Percentiles rank a stretch among this genome's conserved stretches.
These are phyloP conservation scores for Bombus waltoni DNA, from an alignment of 1,140 invertebrate genomes.

Conservation along the genomic window DNA sequence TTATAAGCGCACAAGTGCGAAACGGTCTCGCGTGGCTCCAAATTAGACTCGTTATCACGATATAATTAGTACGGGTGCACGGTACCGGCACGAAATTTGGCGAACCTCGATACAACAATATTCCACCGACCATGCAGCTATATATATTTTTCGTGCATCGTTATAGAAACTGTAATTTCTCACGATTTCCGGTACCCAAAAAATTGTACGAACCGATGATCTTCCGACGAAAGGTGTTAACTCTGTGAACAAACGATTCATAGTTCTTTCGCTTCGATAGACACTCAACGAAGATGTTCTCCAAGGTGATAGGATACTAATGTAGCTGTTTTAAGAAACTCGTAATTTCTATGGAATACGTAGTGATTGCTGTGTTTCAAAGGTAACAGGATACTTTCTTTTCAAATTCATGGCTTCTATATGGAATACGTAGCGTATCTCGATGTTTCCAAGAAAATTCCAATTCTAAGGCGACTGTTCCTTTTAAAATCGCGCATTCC, in stretches of 20 bases:
- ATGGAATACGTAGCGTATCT: too few species aligned
- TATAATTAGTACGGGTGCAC: constrained; percentile 62
- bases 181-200: background rate
- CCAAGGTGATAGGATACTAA: too few species aligned
- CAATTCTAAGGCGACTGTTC: too few species aligned
- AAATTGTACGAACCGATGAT: background rate
- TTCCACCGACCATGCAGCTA: background rate
- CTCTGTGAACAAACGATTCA: background rate
- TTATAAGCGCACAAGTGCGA: constrained; percentile 66
- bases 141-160: background rate
- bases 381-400: too few species aligned
- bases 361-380: too few species aligned
- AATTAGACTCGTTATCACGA: constrained; percentile 66
- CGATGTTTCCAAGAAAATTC: too few species aligned
- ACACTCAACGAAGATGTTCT: too few species aligned
- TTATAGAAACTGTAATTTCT: background rate
- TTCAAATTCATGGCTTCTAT: too few species aligned
- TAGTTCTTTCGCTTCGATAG: too few species aligned
- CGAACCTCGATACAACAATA: constrained; percentile 6
- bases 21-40: constrained; percentile 49
- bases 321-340: too few species aligned
- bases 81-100: constrained; percentile 37
- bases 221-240: background rate
- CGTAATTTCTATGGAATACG: too few species aligned
- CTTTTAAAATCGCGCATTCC: too few species aligned